Evolutionary conservation across 2,888 invertebrate genomes (phyloP).

Genomic region (Diarsia brunnea): DNA sequence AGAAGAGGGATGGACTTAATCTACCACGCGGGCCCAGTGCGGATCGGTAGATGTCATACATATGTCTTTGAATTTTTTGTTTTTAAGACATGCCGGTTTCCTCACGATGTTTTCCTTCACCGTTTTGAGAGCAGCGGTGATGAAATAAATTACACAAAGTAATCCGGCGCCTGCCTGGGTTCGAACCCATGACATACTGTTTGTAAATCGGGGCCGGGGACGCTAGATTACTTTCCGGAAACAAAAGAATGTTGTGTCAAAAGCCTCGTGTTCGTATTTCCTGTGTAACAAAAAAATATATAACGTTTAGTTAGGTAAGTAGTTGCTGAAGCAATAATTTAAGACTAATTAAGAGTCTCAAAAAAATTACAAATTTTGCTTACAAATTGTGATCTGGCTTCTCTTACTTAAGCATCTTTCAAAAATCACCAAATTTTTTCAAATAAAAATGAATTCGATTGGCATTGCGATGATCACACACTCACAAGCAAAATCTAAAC

Average conservation of each 20-base stretch:
- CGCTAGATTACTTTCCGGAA: not conserved
- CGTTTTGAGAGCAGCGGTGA: too few species aligned
- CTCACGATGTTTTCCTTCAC: too few species aligned
- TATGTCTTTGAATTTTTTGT: too few species aligned
- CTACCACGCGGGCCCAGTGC: too few species aligned
- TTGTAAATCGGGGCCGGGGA: too few species aligned
- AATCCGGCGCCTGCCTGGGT: too few species aligned
- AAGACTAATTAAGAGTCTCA: not conserved
- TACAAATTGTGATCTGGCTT: not conserved
- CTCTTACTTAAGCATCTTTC: not conserved
- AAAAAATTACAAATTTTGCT: not conserved
- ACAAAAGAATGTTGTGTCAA: not conserved
- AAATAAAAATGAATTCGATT: not conserved
- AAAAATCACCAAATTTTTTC: not conserved
- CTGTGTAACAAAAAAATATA: not conserved
- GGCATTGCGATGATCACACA: not conserved
- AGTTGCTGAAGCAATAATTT: not conserved
- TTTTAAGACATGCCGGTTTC: too few species aligned
- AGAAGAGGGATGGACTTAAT: too few species aligned
- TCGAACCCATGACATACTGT: too few species aligned
- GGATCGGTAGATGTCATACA: too few species aligned
- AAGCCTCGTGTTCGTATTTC: constrained; percentile 24
- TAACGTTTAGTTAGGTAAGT: constrained; percentile 10
- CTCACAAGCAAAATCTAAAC: constrained; percentile 30
- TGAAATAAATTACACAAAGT: too few species aligned